Base-by-base conservation (phyloP, 2,797 vertebrate species). In the Fistularia tabacaria region DNA sequence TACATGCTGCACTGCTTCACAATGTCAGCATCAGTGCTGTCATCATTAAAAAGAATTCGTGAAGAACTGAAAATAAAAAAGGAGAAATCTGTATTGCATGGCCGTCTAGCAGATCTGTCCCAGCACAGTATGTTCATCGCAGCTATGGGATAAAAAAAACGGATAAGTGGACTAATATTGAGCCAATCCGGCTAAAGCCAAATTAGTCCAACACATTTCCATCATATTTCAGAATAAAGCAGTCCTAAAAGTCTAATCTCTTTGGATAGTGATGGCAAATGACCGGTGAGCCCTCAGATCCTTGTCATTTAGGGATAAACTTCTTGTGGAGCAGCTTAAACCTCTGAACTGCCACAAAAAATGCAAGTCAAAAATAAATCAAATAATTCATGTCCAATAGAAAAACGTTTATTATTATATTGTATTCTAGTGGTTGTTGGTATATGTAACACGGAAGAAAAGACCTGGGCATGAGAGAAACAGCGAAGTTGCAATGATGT, bases 181-280 rank as follows among this genome's bases (percentile, higher is more conserved):
- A 76, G 80, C 74, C 84, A 85, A 89, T 89, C 85, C 87, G 53
- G 49, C 83, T 86, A 86, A 88, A 84, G 76, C 81, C 86, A 87
- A 88, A 88, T 89, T 86, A 86, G 86, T 86, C 79, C 83, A 84
- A 84, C 83, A 86, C 83, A 83, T 85, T 81, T 85, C 78, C 83
- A 72, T 85, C 84, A 85, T 74, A 68, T 85, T 80, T 79, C 60
- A 65, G 73, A 76, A 77, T 81, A 83, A 85, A 86, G 74, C 69
- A 59, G 68, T 63, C 70, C 71, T 13, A 66, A 74, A 75, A 66
- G 83, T 84, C 81, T 68, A 76, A 78, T 82, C 82, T 76, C 74
- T 71, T 14, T 62, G 80, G 73, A 78, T 54, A 54, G 60, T 62
- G 79, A 72, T 14, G 51, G 79, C 66, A 81, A 86, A 85, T 83